Percentiles rank a stretch among this genome's conserved stretches.
phyloP scores from a whole-genome alignment of 2,797 vertebrate genomes.

The Carapus acus region DNA sequence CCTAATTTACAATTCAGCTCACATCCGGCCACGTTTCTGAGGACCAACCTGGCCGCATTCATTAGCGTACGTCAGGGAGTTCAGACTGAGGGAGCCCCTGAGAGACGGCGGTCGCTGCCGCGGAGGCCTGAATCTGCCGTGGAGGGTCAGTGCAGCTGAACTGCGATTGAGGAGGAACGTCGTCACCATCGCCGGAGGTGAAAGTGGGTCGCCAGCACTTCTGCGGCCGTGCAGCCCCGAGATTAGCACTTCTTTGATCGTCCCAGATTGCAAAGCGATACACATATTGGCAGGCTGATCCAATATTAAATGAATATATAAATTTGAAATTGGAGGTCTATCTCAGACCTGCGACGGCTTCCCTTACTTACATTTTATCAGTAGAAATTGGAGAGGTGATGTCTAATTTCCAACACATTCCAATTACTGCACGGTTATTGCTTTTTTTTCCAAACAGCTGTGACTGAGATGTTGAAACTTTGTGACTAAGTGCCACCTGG shows the following conservation, averaged over 20 bases:
- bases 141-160: constrained; percentile 28
- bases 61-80: constrained; percentile 36
- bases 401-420: too few relatives aligned
- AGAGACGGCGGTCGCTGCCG: constrained; percentile 27
- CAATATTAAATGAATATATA: too few relatives aligned
- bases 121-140: constrained; percentile 40
- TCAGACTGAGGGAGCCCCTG: constrained; percentile 23
- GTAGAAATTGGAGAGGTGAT: too few relatives aligned
- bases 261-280: too few relatives aligned
- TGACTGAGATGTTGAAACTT: too few relatives aligned
- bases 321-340: too few relatives aligned
- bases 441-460: too few relatives aligned
- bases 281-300: too few relatives aligned
- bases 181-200: constrained; percentile 22
- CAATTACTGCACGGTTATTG: too few relatives aligned
- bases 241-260: neutral
- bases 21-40: constrained; percentile 41
- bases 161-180: constrained; percentile 40
- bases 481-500: too few relatives aligned
- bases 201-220: neutral
- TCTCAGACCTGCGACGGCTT: too few relatives aligned
- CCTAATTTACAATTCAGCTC: constrained; percentile 58
- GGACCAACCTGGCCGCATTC: constrained; percentile 31
- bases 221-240: neutral
- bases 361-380: too few relatives aligned